phyloP scores from a whole-genome alignment of 1,140 invertebrate genomes.

The Vanessa atalanta region DNA sequence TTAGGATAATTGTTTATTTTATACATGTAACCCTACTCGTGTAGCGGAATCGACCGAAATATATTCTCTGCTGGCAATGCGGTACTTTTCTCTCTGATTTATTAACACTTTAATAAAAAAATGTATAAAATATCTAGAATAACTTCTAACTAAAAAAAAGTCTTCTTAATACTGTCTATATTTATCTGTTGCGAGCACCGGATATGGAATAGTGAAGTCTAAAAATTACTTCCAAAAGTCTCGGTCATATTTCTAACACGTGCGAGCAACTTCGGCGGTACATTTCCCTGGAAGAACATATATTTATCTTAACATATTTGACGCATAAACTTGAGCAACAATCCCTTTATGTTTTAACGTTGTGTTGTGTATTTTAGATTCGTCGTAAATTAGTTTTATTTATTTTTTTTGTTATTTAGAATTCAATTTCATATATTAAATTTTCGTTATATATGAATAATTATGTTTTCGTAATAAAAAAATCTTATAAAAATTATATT shows the following conservation, averaged over 20 bases:
- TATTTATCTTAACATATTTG: conserved; percentile 14
- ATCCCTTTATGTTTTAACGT: background rate
- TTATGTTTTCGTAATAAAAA: too few relatives aligned
- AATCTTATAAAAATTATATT: too few relatives aligned
- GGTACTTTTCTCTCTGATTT: too few relatives aligned
- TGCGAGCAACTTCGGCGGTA: conserved; percentile 8
- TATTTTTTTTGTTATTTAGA: too few relatives aligned
- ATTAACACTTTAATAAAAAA: too few relatives aligned
- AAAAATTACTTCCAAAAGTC: conserved; percentile 29
- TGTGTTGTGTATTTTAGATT: background rate
- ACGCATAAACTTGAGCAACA: background rate
- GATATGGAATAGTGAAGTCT: conserved; percentile 18
- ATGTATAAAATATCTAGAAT: background rate
- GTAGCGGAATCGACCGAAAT: too few relatives aligned
- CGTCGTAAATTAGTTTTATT: background rate
- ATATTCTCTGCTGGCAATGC: too few relatives aligned
- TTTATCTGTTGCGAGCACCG: conserved; percentile 12
- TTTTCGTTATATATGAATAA: too few relatives aligned
- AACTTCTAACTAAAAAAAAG: background rate
- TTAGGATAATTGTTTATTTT: background rate
- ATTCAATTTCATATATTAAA: background rate
- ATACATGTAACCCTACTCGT: background rate
- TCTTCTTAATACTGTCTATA: conserved; percentile 1
- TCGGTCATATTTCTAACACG: conserved; percentile 20
- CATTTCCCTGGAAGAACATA: conserved; percentile 13